phyloP scores from a whole-genome alignment of 2,888 invertebrate species.

The Erebia ligea region DNA sequence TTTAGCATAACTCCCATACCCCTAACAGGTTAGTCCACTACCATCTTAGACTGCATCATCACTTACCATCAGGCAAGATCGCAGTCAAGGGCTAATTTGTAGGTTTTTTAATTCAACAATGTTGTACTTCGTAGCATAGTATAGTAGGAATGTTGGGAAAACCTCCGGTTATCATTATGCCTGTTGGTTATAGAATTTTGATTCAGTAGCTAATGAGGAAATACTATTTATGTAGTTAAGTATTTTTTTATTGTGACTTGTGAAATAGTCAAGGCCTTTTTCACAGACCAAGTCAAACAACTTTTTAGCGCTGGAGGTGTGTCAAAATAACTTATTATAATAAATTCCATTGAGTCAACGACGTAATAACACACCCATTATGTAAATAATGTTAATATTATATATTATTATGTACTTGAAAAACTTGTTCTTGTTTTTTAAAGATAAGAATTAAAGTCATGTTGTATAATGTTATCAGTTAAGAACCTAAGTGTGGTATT shows the following conservation, averaged over 20 bases:
- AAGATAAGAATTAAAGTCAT: slow-evolving; percentile 11
- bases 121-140: too few species aligned
- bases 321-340: slow-evolving; percentile 1
- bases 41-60: too few species aligned
- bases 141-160: too few species aligned
- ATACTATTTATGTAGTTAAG: not conserved
- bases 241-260: not conserved
- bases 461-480: slow-evolving; percentile 8
- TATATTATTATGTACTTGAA: not conserved
- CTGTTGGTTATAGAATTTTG: too few species aligned
- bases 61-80: too few species aligned
- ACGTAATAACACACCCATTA: slow-evolving; percentile 15
- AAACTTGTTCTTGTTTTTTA: slow-evolving; percentile 22
- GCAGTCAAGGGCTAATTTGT: too few species aligned
- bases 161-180: too few species aligned
- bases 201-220: not conserved
- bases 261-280: not conserved
- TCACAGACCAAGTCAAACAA: slow-evolving; percentile 16
- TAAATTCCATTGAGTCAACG: not conserved
- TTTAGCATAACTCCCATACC: too few species aligned
- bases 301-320: slow-evolving; percentile 31
- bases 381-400: not conserved
- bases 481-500: not conserved
- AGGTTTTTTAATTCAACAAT: too few species aligned
- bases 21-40: too few species aligned